Evolutionary conservation across 2,888 invertebrate genomes (phyloP), one percentile per base, ranked within the genome.

Genomic region (Gari tellinella): DNA sequence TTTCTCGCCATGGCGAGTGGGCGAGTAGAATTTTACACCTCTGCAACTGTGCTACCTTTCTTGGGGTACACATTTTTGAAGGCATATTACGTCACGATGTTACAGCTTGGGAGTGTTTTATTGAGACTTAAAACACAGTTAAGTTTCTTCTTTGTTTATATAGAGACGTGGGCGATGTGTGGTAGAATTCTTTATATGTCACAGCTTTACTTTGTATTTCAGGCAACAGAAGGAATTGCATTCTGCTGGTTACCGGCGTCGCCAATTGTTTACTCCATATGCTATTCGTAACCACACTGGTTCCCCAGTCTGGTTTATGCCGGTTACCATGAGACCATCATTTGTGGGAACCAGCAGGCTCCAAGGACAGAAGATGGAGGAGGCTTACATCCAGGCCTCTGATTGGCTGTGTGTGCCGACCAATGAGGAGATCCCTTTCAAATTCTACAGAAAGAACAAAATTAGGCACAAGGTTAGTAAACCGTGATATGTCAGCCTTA

Each of bases 241-340:
- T 31, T 31, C 31, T 31, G 10, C 58, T n/a, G 48, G 60, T 40
- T 56, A 45, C n/a, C 68, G 80, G 25, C 94, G 96, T 17, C 94
- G 98, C 60, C 95, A 95, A 25, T 98, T 99, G 4, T 99, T 99
- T 92, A 95, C 99, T 74, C 99, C 99, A 0, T 99, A 97, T 93
- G 96, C 97, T 12, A 93, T 99, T 72, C 95, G 95, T 88, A 99
- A 99, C 92, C 95, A 97, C 79, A 97, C 98, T 0, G 99, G 99
- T 0, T 95, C 96, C 62, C 94, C 94, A 17, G 93, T 99, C 21
- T 95, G 95, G 93, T 99, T 97, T 92, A 95, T 96, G 72, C 97
- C 97, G 0, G 94, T 96, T 55, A 95, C 96, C 51, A 90, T 91
- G 4, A 90, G 91, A 14, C 91, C 91, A n/a, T 89, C 91, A 15